Evolutionary conservation across 2,797 vertebrate species (phyloP).

Genomic region (Carcharodon carcharias): DNA sequence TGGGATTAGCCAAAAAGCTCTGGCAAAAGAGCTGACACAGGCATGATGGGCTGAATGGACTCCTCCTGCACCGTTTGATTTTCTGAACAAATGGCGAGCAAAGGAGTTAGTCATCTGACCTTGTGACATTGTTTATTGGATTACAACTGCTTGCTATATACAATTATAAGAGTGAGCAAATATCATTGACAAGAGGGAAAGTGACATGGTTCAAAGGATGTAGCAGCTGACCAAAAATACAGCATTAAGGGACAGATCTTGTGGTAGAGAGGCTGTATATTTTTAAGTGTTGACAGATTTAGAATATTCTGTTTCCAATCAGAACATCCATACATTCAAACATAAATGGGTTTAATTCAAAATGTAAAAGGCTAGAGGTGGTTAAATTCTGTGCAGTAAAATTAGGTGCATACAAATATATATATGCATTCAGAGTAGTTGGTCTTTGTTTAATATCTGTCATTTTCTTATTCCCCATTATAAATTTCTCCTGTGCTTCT

Average conservation of each 20-base stretch:
- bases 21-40: background rate
- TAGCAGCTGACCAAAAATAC: background rate
- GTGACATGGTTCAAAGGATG: background rate
- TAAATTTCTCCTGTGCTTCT: no score
- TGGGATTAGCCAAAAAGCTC: background rate
- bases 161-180: background rate
- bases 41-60: background rate
- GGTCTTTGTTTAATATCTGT: no score
- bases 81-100: background rate
- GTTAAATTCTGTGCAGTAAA: background rate
- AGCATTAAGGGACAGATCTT: background rate
- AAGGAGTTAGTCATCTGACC: background rate
- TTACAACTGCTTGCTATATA: background rate
- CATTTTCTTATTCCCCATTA: no score
- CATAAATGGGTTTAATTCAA: background rate
- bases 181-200: background rate
- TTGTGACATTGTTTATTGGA: background rate
- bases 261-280: background rate
- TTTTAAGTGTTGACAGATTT: background rate
- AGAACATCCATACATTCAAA: background rate
- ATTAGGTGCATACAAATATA: background rate
- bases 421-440: background rate
- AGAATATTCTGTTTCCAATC: background rate
- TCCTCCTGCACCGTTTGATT: background rate
- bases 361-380: background rate